phyloP scores from a whole-genome alignment of 2,113 vertebrate genomes.

The Eidolon helvum region DNA sequence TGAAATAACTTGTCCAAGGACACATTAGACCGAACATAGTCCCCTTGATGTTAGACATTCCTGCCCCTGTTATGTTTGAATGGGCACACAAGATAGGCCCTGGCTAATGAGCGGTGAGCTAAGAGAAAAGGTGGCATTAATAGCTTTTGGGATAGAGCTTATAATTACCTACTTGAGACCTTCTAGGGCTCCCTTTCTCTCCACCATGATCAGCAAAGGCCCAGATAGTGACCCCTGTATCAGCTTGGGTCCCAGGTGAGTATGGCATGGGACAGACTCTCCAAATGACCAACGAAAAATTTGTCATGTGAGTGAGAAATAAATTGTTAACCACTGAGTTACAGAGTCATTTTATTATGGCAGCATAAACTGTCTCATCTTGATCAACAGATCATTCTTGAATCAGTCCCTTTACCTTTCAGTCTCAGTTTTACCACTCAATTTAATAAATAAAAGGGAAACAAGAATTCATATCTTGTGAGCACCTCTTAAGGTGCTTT shows the following conservation, averaged over 20 bases:
- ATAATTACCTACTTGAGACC: neutral
- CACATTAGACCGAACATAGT: neutral
- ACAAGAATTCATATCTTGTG: neutral
- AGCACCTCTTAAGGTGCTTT: neutral
- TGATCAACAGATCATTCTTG: neutral
- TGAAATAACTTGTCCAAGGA: neutral
- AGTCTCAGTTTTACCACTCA: neutral
- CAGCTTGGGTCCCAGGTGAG: neutral
- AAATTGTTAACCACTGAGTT: neutral
- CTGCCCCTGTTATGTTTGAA: neutral
- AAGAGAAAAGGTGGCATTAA: neutral
- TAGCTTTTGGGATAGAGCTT: neutral
- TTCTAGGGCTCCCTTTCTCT: neutral
- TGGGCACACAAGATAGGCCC: neutral
- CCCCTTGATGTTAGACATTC: neutral
- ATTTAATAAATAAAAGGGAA: neutral
- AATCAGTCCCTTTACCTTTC: neutral
- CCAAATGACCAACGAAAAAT: neutral
- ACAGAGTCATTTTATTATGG: neutral
- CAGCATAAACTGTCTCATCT: neutral
- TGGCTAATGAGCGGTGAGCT: neutral
- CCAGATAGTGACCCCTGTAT: neutral
- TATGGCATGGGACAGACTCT: neutral
- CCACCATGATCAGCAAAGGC: neutral
- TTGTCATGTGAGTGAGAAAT: neutral